phyloP scores from a whole-genome alignment of 2,888 invertebrate genomes.

The Dyspetes luteomarginatus region DNA sequence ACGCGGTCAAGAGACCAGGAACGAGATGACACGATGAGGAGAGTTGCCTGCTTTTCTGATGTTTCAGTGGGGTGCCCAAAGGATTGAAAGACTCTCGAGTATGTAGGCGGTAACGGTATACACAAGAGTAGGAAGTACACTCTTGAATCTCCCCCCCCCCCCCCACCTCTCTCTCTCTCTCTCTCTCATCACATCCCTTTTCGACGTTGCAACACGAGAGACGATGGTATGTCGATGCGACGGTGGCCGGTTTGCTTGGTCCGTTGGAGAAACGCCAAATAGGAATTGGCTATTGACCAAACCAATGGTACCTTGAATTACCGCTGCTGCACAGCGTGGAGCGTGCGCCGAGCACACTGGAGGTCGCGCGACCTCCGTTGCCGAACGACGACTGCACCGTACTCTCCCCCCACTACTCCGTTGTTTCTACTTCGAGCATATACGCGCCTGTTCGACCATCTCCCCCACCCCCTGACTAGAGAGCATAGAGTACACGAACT shows the following conservation, averaged over 20 bases:
- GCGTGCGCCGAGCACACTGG: conserved; percentile 64
- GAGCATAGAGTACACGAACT: conserved; percentile 21
- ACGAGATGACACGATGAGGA: conserved; percentile 40
- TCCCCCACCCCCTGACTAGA: conserved; percentile 1
- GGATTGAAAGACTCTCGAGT: conserved; percentile 7
- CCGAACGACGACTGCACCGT: conserved; percentile 31
- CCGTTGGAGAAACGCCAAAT: conserved; percentile 80
- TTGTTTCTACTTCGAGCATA: conserved; percentile 14
- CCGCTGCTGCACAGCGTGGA: conserved; percentile 71
- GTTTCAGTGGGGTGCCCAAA: conserved; percentile 27
- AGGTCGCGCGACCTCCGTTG: conserved; percentile 51
- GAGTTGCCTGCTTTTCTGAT: conserved; percentile 40
- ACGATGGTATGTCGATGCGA: conserved; percentile 46
- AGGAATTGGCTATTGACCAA: conserved; percentile 83
- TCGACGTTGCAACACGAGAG: conserved; percentile 31
- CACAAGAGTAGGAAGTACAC: conserved; percentile 23
- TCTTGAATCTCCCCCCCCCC: conserved; percentile 5
- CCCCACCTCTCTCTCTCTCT: conserved; percentile 1
- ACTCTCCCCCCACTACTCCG: conserved; percentile 24
- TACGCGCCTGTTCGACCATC: conserved; percentile 36
- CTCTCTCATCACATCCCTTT: conserved; percentile 29
- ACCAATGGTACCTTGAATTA: conserved; percentile 81
- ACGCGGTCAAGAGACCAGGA: conserved; percentile 29
- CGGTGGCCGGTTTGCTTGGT: conserved; percentile 76
- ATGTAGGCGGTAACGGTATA: conserved; percentile 14